Base-by-base conservation (phyloP, 2,888 invertebrate species). In the Eretmocerus hayati region DNA sequence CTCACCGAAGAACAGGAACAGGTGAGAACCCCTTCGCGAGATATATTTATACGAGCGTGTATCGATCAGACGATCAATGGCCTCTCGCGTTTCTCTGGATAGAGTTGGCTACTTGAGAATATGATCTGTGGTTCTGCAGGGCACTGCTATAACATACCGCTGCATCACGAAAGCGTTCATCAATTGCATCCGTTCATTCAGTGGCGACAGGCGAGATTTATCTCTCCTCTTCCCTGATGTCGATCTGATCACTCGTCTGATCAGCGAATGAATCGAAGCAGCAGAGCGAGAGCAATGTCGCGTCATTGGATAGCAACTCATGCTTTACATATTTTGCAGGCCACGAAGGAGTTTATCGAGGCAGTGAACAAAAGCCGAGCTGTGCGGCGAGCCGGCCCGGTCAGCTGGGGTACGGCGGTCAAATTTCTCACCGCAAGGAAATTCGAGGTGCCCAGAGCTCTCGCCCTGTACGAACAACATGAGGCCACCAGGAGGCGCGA, bases 351-450 rank as follows among this genome's bases (percentile, higher is more conserved):
- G 65, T 90, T 90, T 70, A 76, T 89, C 59, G 86, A 87, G 66
- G 79, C 83, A 54, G 79, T 90, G 59, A 88, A 86, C 69, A 75
- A 77, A 52, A 71, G 73, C 55, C 75, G 78, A 57, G 77, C 77
- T 39, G 77, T 78, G 23, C 67, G 75, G 56, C 72, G 75, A 60
- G 69, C 72, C 36, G 75, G 75, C 16, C 80, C 81, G 26, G 80
- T 90, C 42, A 81, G 86, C 56, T 87, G 90, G 76, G 84, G 87
- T 53, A 89, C 90, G n/a, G 95, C 94, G 39, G 83, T 94, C 56
- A 90, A 91, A 74, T 93, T 93, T 75, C 75, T 93, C 63, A 81
- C 87, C 63, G 95, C 96, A 58, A 82, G 95, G 59, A 96, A 96
- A 76, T 96, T 95, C 72, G 94, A 95, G 72, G 87, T 94, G 45